These are phyloP conservation scores for Eurystomus glaucurus DNA, from an alignment of 2,797 vertebrate genomes.

Conservation along the genomic window DNA sequence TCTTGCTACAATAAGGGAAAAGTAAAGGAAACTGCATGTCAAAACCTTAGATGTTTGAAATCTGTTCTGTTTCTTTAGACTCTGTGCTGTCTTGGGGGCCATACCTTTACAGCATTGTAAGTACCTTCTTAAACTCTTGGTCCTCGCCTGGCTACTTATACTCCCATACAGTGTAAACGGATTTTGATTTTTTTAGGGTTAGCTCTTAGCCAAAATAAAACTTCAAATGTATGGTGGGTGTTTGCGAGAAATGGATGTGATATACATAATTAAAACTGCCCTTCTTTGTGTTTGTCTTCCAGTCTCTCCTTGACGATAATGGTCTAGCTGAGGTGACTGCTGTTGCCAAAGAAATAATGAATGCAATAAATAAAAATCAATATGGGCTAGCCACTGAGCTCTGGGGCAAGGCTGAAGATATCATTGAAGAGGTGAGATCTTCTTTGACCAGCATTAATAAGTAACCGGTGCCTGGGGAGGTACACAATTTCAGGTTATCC, in stretches of 20 bases:
- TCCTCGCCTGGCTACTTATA: background rate
- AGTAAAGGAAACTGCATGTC: background rate
- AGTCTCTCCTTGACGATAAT: conserved; percentile 94
- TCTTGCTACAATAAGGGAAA: background rate
- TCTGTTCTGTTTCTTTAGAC: conserved; percentile 83
- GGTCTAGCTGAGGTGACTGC: conserved; percentile 89
- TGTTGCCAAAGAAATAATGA: conserved; percentile 87
- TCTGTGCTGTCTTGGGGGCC: conserved; percentile 97
- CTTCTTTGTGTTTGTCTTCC: conserved; percentile 21
- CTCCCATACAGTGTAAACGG: background rate
- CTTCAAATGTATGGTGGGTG: background rate
- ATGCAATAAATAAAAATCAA: conserved; percentile 84
- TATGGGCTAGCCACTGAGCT: conserved; percentile 90
- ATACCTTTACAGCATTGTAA: conserved; percentile 95
- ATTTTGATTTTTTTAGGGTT: background rate
- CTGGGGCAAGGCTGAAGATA: conserved; percentile 88
- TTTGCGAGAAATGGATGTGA: background rate
- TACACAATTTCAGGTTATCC: background rate
- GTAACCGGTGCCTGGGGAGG: background rate
- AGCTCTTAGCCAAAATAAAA: background rate
- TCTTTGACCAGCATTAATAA: background rate
- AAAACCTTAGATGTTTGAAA: background rate
- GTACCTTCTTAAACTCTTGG: conserved; percentile 61
- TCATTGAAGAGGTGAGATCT: conserved; percentile 89
- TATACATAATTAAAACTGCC: background rate